phyloP scores from a whole-genome alignment of 2,888 invertebrate genomes.

The Andrena praecox region DNA sequence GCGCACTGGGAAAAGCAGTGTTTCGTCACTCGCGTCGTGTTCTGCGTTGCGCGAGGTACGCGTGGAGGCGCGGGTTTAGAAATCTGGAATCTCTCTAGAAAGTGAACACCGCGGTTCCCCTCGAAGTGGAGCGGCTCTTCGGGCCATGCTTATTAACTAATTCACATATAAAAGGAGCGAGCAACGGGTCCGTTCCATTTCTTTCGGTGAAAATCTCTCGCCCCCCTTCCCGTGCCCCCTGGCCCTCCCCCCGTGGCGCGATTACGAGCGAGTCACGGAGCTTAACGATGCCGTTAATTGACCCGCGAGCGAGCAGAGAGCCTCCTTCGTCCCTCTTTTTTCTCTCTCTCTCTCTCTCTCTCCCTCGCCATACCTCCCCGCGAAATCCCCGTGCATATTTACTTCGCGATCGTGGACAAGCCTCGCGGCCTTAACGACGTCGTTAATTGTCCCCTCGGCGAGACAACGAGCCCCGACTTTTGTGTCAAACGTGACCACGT shows the following conservation, averaged over 20 bases:
- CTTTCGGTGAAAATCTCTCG: slow-evolving; percentile 37
- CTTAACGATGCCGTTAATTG: slow-evolving; percentile 70
- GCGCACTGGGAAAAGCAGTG: too few relatives aligned
- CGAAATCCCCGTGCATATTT: slow-evolving; percentile 46
- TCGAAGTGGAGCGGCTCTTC: not conserved
- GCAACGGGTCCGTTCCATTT: slow-evolving; percentile 35
- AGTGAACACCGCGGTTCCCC: slow-evolving; percentile 15
- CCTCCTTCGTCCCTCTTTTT: not conserved
- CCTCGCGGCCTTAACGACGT: slow-evolving; percentile 51
- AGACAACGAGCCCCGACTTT: slow-evolving; percentile 47
- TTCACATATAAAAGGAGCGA: slow-evolving; percentile 28
- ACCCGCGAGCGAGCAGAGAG: slow-evolving; percentile 37
- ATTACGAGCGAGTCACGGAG: slow-evolving; percentile 41
- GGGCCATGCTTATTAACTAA: slow-evolving; percentile 28
- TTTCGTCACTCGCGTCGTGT: too few relatives aligned
- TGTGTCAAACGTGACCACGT: slow-evolving; percentile 34
- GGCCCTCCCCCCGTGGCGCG: not conserved
- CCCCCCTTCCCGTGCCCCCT: too few relatives aligned
- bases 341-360: not conserved
- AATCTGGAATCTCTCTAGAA: slow-evolving; percentile 31
- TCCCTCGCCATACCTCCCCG: slow-evolving; percentile 5
- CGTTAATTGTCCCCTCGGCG: slow-evolving; percentile 60
- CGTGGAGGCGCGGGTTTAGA: not conserved
- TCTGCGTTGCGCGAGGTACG: too few relatives aligned
- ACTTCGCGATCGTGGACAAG: slow-evolving; percentile 40